These are phyloP conservation scores for Achroia grisella DNA, from an alignment of 1,140 invertebrate species.

Conservation along the genomic window DNA sequence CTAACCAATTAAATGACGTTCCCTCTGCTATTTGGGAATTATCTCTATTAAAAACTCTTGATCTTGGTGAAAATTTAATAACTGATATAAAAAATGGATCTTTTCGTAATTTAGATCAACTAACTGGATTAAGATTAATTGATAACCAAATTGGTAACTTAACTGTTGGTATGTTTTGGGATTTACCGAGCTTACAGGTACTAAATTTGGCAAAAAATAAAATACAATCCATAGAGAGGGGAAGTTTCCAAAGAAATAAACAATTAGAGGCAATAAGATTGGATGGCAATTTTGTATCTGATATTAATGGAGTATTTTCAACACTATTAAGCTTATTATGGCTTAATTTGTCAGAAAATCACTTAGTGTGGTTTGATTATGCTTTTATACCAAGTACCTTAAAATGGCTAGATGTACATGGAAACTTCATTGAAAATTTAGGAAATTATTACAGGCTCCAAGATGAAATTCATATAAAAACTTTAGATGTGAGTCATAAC, in stretches of 20 bases:
- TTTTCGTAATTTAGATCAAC: slow-evolving; percentile 86
- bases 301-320: slow-evolving; percentile 90
- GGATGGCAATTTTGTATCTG: slow-evolving; percentile 89
- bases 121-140: slow-evolving; percentile 88
- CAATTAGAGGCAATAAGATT: slow-evolving; percentile 88
- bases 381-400: slow-evolving; percentile 89
- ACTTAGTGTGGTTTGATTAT: slow-evolving; percentile 93
- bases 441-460: slow-evolving; percentile 90
- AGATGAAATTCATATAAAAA: slow-evolving; percentile 84
- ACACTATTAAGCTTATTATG: slow-evolving; percentile 85
- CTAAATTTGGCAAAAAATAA: slow-evolving; percentile 92
- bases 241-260: slow-evolving; percentile 86
- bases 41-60: slow-evolving; percentile 87
- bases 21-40: slow-evolving; percentile 88
- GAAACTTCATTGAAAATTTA: slow-evolving; percentile 88
- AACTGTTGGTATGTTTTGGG: slow-evolving; percentile 88
- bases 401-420: slow-evolving; percentile 93
- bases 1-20: slow-evolving; percentile 86
- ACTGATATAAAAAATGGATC: slow-evolving; percentile 85
- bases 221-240: slow-evolving; percentile 85
- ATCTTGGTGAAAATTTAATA: slow-evolving; percentile 91
- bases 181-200: slow-evolving; percentile 86
- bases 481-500: slow-evolving; percentile 91
- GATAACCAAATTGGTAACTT: slow-evolving; percentile 91
- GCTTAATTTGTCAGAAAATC: slow-evolving; percentile 92